Percentiles rank a stretch among this genome's conserved stretches.
phyloP scores from a whole-genome alignment of 2,888 invertebrate genomes.

The Leptopilina myrica region DNA sequence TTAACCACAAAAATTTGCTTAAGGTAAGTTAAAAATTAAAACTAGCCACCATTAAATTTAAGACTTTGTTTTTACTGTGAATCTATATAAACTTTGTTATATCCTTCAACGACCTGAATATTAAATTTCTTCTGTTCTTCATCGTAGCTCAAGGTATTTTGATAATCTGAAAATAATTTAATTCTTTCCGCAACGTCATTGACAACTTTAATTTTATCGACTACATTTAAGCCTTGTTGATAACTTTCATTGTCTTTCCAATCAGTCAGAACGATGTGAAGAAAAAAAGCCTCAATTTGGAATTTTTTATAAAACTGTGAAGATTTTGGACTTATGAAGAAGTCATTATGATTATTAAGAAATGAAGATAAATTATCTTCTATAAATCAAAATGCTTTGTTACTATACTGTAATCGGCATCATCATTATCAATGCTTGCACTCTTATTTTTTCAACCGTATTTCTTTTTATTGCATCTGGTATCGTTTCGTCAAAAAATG shows the following conservation, averaged over 20 bases:
- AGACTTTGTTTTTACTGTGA: too few relatives aligned
- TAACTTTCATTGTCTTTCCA: slow-evolving; percentile 40
- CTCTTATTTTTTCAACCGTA: slow-evolving; percentile 42
- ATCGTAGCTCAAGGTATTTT: background rate
- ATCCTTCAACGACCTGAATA: too few relatives aligned
- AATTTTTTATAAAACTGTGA: slow-evolving; percentile 40
- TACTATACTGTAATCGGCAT: slow-evolving; percentile 32
- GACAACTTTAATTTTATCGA: background rate
- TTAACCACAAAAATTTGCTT: too few relatives aligned
- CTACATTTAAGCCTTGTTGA: background rate
- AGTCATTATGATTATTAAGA: slow-evolving; percentile 34
- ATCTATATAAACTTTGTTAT: slow-evolving; percentile 35
- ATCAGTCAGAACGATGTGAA: slow-evolving; percentile 22
- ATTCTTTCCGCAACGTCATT: background rate
- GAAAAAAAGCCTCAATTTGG: slow-evolving; percentile 34
- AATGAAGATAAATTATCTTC: slow-evolving; percentile 18
- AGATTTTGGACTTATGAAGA: slow-evolving; percentile 38
- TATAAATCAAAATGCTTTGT: slow-evolving; percentile 38
- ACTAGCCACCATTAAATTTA: too few relatives aligned
- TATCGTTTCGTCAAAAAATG: slow-evolving; percentile 49
- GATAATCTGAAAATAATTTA: background rate
- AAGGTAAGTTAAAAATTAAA: too few relatives aligned
- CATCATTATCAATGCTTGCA: slow-evolving; percentile 5
- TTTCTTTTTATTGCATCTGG: slow-evolving; percentile 40
- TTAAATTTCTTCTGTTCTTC: background rate